phyloP scores from a whole-genome alignment of 2,113 vertebrate genomes.

The Syrrhaptes paradoxus region DNA sequence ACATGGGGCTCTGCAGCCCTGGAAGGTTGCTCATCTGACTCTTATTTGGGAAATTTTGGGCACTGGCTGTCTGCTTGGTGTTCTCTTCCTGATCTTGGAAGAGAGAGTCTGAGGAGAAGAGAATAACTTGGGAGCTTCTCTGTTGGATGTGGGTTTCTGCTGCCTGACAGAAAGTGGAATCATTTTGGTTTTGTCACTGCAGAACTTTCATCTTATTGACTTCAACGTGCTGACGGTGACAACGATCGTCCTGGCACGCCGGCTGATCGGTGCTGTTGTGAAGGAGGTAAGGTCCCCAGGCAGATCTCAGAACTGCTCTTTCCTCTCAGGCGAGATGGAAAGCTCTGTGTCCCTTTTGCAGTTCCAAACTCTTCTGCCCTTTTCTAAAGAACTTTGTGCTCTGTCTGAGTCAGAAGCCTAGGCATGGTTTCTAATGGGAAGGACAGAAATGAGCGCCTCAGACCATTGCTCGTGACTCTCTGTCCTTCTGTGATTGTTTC shows the following conservation, averaged over 20 bases:
- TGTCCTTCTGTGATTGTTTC: not conserved
- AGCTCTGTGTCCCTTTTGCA: not conserved
- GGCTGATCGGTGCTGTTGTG: conserved; percentile 92
- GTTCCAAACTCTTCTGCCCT: not conserved
- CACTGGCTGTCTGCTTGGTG: not conserved
- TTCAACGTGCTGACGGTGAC: conserved; percentile 98
- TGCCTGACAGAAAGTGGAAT: not conserved
- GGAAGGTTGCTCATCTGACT: not conserved
- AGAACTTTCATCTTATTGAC: conserved; percentile 99
- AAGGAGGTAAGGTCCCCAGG: conserved; percentile 86
- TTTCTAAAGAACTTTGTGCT: not conserved
- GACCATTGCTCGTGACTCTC: rapidly evolving
- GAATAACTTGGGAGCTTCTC: not conserved
- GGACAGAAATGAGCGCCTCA: not conserved
- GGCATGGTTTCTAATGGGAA: not conserved
- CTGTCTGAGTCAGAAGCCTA: not conserved
- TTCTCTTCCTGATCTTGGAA: not conserved
- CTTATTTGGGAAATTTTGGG: not conserved
- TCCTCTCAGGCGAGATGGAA: rapidly evolving
- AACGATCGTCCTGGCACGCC: conserved; percentile 90
- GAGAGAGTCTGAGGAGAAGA: not conserved
- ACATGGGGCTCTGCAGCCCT: rapidly evolving
- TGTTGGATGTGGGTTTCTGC: not conserved
- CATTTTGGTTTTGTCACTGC: conserved; percentile 25
- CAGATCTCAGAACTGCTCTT: not conserved